These are phyloP conservation scores for Pteromalus puparum DNA, from an alignment of 1,140 invertebrate species.

Conservation along the genomic window DNA sequence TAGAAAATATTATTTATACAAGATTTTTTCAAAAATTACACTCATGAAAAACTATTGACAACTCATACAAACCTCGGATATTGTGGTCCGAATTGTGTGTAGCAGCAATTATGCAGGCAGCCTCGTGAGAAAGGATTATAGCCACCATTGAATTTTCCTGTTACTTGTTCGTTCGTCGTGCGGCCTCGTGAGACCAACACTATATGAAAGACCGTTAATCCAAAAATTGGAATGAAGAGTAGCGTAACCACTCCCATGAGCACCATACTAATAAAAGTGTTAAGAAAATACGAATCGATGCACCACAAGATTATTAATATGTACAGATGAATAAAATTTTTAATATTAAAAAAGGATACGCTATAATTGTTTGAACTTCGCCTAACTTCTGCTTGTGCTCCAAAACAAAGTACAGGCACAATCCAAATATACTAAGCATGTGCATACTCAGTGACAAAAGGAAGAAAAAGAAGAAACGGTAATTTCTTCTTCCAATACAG, in stretches of 20 bases:
- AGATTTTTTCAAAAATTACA: constrained; percentile 28
- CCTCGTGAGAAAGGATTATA: constrained; percentile 97
- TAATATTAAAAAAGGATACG: constrained; percentile 85
- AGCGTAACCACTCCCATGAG: constrained; percentile 94
- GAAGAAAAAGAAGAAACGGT: constrained; percentile 99
- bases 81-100: constrained; percentile 95
- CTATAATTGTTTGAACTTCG: constrained; percentile 89
- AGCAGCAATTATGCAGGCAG: constrained; percentile 95
- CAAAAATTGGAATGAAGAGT: constrained; percentile 97
- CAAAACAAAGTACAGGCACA: constrained; percentile 94
- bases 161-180: constrained; percentile 99
- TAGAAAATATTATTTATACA: not conserved
- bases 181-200: constrained; percentile 97
- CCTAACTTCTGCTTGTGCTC: constrained; percentile 88
- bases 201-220: constrained; percentile 98
- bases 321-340: not conserved
- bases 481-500: constrained; percentile 99
- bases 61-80: constrained; percentile 88
- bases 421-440: constrained; percentile 96
- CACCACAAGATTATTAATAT: too few relatives aligned
- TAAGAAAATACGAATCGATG: constrained; percentile 43
- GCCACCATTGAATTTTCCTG: constrained; percentile 97
- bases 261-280: constrained; percentile 82
- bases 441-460: constrained; percentile 96
- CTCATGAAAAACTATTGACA: not conserved